Evolutionary conservation across 1,140 invertebrate genomes (phyloP).

Genomic region (Leptinotarsa undecemlineata): DNA sequence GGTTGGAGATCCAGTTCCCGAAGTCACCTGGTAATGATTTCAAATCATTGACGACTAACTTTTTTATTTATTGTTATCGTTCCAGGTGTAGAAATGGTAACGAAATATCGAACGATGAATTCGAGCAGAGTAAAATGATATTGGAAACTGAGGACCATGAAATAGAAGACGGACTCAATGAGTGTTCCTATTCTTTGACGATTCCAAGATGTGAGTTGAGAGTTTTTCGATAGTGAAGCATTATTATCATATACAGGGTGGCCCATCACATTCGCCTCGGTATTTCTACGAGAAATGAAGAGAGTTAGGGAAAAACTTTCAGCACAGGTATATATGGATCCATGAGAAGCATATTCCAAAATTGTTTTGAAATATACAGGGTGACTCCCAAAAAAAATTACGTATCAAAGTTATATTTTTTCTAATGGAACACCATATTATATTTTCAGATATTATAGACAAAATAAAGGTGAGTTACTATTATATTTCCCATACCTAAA

Average conservation of each 20-base stretch:
- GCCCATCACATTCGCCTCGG: too few relatives aligned
- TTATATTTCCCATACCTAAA: too few relatives aligned
- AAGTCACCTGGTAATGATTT: conserved; percentile 60
- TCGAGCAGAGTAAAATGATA: conserved; percentile 55
- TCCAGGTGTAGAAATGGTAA: conserved; percentile 58
- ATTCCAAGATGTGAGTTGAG: conserved; percentile 63
- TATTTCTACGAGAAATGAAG: too few relatives aligned
- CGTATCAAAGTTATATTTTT: too few relatives aligned
- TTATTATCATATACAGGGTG: not conserved
- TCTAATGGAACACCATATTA: too few relatives aligned
- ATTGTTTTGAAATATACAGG: too few relatives aligned
- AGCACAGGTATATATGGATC: too few relatives aligned
- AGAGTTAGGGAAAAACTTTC: too few relatives aligned
- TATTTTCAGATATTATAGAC: too few relatives aligned
- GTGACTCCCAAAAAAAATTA: too few relatives aligned
- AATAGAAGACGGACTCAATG: conserved; percentile 73
- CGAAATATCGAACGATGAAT: conserved; percentile 56
- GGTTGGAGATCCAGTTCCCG: conserved; percentile 77
- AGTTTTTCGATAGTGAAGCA: not conserved
- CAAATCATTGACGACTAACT: not conserved
- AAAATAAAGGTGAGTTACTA: too few relatives aligned
- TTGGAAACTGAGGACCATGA: conserved; percentile 64
- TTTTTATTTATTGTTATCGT: conserved; percentile 15
- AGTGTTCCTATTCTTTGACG: conserved; percentile 72
- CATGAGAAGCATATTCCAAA: too few relatives aligned